Conservation (phyloP, 2,888 invertebrate species). For the Xestobium rufovillosum region DNA sequence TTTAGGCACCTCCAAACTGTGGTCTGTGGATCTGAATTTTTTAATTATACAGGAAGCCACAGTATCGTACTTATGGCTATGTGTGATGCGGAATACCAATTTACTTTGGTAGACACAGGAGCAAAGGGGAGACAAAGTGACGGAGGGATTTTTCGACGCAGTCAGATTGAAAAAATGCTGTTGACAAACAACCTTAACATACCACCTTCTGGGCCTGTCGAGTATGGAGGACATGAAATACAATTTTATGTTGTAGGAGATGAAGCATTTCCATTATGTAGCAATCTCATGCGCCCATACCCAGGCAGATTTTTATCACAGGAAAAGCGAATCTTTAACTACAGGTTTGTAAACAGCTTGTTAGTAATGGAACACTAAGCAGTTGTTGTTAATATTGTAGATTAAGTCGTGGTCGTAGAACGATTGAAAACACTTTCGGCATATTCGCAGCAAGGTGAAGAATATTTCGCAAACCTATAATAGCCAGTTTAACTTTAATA, state of each 20-base stretch:
- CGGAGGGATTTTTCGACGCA: constrained; percentile 26
- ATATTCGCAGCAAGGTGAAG: constrained; percentile 5
- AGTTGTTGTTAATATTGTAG: no score
- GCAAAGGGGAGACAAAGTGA: constrained; percentile 31
- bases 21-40: constrained; percentile 28
- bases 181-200: constrained; percentile 12
- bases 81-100: constrained; percentile 30
- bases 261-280: constrained; percentile 19
- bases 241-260: constrained; percentile 19
- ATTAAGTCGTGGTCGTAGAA: no score
- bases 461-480: constrained; percentile 10
- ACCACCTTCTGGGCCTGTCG: constrained; percentile 13
- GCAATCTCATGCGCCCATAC: constrained; percentile 17
- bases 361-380: no score
- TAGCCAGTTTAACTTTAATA: constrained; percentile 13
- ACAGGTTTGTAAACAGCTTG: no score
- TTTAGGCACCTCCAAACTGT: no score
- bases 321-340: constrained; percentile 16
- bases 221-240: constrained; percentile 4
- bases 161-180: constrained; percentile 13
- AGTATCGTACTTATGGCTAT: constrained; percentile 31
- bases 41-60: constrained; percentile 31
- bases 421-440: no score
- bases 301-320: constrained; percentile 10
- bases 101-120: constrained; percentile 32